Conservation (phyloP, 2,113 vertebrate genomes). For the Salvelinus sp. region DNA sequence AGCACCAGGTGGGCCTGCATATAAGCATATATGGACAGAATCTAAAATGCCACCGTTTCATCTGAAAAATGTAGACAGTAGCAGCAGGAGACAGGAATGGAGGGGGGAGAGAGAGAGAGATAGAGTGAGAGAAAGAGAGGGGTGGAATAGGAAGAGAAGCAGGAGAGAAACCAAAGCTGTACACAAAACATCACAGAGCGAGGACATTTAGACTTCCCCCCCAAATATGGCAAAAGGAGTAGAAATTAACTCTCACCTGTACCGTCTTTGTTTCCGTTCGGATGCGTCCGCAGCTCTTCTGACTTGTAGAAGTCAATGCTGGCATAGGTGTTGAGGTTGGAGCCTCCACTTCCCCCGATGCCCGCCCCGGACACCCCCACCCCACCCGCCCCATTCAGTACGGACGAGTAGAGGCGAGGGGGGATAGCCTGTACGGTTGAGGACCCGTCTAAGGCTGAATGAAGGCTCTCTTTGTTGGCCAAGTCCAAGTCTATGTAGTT, state of each 20-base stretch:
- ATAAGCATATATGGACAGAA: slow-evolving; percentile 34
- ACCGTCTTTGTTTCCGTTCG: slow-evolving; percentile 64
- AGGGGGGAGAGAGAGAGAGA: not conserved
- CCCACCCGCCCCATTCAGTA: slow-evolving; percentile 51
- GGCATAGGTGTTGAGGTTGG: slow-evolving; percentile 76
- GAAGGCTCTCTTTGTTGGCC: slow-evolving; percentile 71
- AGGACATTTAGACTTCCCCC: not conserved
- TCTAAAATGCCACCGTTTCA: slow-evolving; percentile 7
- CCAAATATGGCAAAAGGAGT: not conserved
- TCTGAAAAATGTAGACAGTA: slow-evolving; percentile 16
- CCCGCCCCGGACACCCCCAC: slow-evolving; percentile 39
- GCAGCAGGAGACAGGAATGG: not conserved
- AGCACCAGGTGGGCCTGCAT: slow-evolving; percentile 53
- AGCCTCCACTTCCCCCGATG: slow-evolving; percentile 40
- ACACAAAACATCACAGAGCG: too few species aligned
- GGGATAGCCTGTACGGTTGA: slow-evolving; percentile 56
- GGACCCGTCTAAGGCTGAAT: slow-evolving; percentile 61
- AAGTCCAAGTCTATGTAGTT: slow-evolving; percentile 85
- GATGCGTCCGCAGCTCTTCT: slow-evolving; percentile 67
- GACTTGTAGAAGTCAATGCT: slow-evolving; percentile 83
- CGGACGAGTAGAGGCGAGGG: slow-evolving; percentile 66
- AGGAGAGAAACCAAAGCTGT: too few species aligned
- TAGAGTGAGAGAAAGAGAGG: not conserved
- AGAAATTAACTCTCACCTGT: slow-evolving; percentile 65
- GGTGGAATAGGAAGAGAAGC: not conserved